Evolutionary conservation across 1,140 invertebrate species (phyloP).

Genomic region (Penaeus chinensis): DNA sequence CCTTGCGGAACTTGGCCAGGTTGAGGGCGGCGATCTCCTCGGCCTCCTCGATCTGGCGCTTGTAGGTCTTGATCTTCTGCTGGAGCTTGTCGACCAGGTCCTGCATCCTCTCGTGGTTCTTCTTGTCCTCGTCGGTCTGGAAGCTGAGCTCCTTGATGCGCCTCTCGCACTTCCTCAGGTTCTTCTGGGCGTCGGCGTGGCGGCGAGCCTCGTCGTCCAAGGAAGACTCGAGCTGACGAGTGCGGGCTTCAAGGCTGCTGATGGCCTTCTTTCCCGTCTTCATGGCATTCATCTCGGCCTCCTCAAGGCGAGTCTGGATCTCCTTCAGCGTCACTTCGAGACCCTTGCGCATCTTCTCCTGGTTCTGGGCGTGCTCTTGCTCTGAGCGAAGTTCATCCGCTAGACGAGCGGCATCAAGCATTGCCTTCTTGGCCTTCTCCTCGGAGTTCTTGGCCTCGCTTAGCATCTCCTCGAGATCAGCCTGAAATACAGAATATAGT

Average conservation of each 20-base stretch:
- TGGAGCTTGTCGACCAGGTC: constrained; percentile 45
- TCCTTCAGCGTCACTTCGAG: constrained; percentile 37
- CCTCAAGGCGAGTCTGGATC: constrained; percentile 26
- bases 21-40: constrained; percentile 55
- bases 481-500: not conserved
- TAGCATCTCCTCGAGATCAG: constrained; percentile 40
- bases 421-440: constrained; percentile 50
- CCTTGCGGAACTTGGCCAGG: constrained; percentile 54
- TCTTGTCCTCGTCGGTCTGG: constrained; percentile 50
- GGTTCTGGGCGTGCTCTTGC: constrained; percentile 45
- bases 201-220: constrained; percentile 16
- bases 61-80: constrained; percentile 48
- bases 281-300: constrained; percentile 34
- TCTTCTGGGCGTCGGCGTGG: constrained; percentile 49
- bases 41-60: constrained; percentile 50
- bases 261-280: constrained; percentile 48
- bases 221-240: constrained; percentile 35
- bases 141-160: constrained; percentile 45
- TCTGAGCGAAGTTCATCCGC: constrained; percentile 43
- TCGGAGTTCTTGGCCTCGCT: constrained; percentile 47
- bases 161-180: constrained; percentile 56
- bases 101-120: constrained; percentile 53
- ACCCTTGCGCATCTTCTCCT: constrained; percentile 42
- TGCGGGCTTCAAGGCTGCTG: constrained; percentile 43
- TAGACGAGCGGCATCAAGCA: constrained; percentile 42